phyloP scores from a whole-genome alignment of 2,113 vertebrate species.

The Equus quagga region DNA sequence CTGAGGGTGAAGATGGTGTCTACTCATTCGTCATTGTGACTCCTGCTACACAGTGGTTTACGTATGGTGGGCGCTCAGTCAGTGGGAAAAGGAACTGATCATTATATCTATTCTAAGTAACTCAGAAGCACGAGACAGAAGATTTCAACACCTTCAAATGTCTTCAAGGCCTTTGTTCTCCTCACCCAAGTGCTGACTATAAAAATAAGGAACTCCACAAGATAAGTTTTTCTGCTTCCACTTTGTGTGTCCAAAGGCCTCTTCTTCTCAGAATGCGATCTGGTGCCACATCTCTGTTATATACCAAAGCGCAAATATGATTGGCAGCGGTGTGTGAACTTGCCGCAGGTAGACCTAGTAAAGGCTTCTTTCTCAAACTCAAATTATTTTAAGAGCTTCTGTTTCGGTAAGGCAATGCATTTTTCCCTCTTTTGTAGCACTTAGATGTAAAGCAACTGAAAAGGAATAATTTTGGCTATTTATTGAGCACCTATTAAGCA shows the following conservation, averaged over 20 bases:
- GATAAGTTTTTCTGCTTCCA: neutral
- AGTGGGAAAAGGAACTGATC: neutral
- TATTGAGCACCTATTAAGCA: neutral
- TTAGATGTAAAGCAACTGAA: neutral
- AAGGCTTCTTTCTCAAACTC: neutral
- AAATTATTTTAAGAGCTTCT: constrained; percentile 6
- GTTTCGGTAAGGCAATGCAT: neutral
- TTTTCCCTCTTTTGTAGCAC: neutral
- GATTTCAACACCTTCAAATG: neutral
- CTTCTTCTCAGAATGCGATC: neutral
- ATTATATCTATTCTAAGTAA: constrained; percentile 3
- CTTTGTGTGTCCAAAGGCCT: neutral
- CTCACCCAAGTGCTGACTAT: neutral
- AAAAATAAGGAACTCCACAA: neutral
- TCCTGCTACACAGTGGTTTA: neutral
- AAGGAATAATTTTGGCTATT: neutral
- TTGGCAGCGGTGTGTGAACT: neutral
- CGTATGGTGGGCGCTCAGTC: neutral
- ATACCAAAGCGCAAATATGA: neutral
- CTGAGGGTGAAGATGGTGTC: neutral
- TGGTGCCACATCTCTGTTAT: neutral
- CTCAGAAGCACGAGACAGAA: neutral
- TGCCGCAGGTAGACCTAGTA: neutral
- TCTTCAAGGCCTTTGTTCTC: constrained; percentile 29
- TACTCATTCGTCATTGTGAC: neutral